Evolutionary conservation across 2,797 vertebrate genomes (phyloP), one percentile per base, ranked within the genome.

Genomic region (Anolis apletophallus): DNA sequence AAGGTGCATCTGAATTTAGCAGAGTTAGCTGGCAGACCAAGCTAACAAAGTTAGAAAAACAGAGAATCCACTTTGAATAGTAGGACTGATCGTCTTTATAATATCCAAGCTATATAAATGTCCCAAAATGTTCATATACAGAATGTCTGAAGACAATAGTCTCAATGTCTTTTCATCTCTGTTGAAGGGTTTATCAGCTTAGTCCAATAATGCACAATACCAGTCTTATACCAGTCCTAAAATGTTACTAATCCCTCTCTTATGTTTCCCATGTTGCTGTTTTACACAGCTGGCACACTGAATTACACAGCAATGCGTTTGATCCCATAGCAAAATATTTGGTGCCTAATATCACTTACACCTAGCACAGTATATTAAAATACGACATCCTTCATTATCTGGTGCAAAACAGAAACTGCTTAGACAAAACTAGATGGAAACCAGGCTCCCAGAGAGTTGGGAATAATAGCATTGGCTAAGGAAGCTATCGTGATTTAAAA

Each of bases 31-130:
- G 2, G 3, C 12, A 87, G 88, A 88, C 77, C 75, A 87, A 91
- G 91, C 67, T 86, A 76, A n/a, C 57, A 89, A 85, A 74, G 89
- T 87, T 83, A 89, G 90, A 86, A 81, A n/a, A 92, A 81, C 79
- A n/a, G 81, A 88, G 88, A 87, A 55, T 88, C 57, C 82, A 85
- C 91, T 92, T 94, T 91, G 93, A 85, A 87, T 64, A 14, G 79
- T 34, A 0, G 87, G 92, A 90, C 90, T 88, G 89, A 86, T 92
- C 90, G 81, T 90, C 88, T 80, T 72, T 85, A 81, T 89, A 90
- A 83, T 85, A 84, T 81, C 80, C 17, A 67, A 90, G 87, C 72
- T 52, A 72, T 59, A 55, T 86, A 83, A 50, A 23, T 84, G 74
- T 50, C 68, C n/a, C 73, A 57, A 77, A n/a, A 77, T n/a, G 32